A percentile compares a stretch with the other conserved stretches of the same genome.
Conservation (phyloP, 2,797 vertebrate species). For the Eutrigla gurnardus region DNA sequence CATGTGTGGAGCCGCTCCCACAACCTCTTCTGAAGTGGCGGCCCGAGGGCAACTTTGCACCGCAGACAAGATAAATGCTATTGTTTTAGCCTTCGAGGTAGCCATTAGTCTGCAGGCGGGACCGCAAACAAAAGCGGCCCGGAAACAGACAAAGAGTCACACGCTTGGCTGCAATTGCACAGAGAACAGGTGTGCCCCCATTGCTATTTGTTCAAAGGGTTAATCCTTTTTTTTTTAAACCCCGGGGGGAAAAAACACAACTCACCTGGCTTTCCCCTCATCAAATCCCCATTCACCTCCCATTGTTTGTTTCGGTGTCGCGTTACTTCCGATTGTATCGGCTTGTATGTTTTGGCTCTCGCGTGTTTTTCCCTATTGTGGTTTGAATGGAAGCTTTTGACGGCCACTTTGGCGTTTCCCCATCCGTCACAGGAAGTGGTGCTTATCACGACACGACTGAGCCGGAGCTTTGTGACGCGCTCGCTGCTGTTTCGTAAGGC, state of each 20-base stretch:
- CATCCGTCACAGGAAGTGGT: conserved; percentile 65
- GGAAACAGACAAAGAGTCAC: conserved; percentile 55
- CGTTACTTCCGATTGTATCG: conserved; percentile 59
- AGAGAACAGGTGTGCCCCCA: conserved; percentile 64
- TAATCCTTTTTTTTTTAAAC: conserved; percentile 58
- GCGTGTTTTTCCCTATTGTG: conserved; percentile 50
- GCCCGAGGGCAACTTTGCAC: conserved; percentile 61
- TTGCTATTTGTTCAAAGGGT: conserved; percentile 54
- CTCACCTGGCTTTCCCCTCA: conserved; percentile 53
- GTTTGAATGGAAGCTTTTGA: conserved; percentile 56
- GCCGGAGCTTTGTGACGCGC: conserved; percentile 69
- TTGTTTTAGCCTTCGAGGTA: conserved; percentile 74
- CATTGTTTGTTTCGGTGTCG: conserved; percentile 61
- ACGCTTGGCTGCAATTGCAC: conserved; percentile 37
- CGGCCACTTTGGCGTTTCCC: conserved; percentile 53
- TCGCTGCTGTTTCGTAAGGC: conserved; percentile 44
- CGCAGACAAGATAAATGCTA: conserved; percentile 75
- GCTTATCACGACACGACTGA: conserved; percentile 27
- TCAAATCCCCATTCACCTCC: conserved; percentile 39
- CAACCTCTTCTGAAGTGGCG: conserved; percentile 54
- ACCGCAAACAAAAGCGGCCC: conserved; percentile 66
- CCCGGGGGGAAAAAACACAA: conserved; percentile 36
- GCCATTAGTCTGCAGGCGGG: conserved; percentile 71
- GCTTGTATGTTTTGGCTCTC: conserved; percentile 61
- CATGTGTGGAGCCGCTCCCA: conserved; percentile 32